Percentiles rank a stretch among this genome's conserved stretches.
Evolutionary conservation across 2,113 vertebrate species (phyloP).

Genomic region (Pyrgilauda ruficollis): DNA sequence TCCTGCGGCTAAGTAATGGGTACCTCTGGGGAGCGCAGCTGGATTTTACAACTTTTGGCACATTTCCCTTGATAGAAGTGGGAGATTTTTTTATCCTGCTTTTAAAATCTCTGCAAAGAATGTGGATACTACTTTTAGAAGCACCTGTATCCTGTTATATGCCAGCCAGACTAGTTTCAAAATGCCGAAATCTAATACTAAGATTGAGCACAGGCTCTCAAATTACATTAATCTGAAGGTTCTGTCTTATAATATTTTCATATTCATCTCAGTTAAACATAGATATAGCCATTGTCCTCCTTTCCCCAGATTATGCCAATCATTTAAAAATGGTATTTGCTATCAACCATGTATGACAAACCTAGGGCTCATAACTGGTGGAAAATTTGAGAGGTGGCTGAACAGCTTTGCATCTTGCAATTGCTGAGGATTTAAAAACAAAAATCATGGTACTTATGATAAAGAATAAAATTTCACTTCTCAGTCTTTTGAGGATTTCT

Average conservation of each 20-base stretch:
- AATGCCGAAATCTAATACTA: neutral
- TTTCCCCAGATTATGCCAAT: neutral
- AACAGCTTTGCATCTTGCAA: neutral
- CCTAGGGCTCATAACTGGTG: conserved; percentile 20
- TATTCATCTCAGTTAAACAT: neutral
- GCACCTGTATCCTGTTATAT: neutral
- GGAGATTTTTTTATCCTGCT: neutral
- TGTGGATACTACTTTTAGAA: neutral
- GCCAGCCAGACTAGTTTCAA: neutral
- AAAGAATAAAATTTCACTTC: neutral
- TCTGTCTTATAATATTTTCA: neutral
- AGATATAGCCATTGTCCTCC: neutral
- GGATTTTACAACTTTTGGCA: neutral
- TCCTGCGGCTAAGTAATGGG: neutral
- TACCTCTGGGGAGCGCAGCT: neutral
- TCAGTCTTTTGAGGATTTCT: conserved; percentile 1
- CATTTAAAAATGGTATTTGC: neutral
- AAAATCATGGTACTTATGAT: neutral
- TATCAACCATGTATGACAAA: neutral
- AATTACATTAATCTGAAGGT: neutral
- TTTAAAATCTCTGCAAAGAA: neutral
- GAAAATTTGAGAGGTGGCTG: conserved; percentile 9
- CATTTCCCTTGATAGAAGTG: neutral
- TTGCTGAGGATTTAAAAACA: conserved; percentile 11
- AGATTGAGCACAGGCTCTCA: neutral